Conservation (phyloP, 2,797 vertebrate species). For the Salmo trutta region DNA sequence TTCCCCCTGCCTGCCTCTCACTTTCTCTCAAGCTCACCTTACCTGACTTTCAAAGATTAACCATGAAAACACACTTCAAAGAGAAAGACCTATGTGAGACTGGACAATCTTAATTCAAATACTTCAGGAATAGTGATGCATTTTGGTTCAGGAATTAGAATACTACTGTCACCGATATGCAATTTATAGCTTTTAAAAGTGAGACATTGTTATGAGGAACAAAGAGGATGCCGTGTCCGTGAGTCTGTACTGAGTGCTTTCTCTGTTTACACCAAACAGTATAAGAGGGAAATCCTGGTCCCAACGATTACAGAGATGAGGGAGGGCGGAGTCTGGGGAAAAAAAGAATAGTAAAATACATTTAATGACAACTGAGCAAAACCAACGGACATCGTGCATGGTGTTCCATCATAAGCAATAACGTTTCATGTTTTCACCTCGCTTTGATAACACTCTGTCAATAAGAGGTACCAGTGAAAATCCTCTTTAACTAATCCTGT, state of each 20-base stretch:
- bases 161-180: neutral
- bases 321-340: neutral
- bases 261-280: constrained; percentile 25
- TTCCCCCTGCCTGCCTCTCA: neutral
- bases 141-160: neutral
- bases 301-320: neutral
- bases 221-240: constrained; percentile 5
- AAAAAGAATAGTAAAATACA: neutral
- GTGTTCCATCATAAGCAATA: neutral
- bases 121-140: constrained; percentile 11
- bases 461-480: neutral
- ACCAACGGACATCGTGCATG: neutral
- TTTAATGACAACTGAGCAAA: neutral
- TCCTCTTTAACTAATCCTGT: neutral
- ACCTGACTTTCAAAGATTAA: neutral
- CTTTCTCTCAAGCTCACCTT: neutral
- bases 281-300: neutral
- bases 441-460: neutral
- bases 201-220: constrained; percentile 14
- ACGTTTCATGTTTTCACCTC: constrained; percentile 46
- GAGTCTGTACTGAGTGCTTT: neutral
- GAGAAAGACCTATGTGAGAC: neutral
- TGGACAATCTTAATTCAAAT: neutral
- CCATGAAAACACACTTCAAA: neutral
- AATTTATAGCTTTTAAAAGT: neutral